A percentile compares a stretch with the other conserved stretches of the same genome.
phyloP scores from a whole-genome alignment of 2,888 invertebrate species.

The Ischnura elegans region DNA sequence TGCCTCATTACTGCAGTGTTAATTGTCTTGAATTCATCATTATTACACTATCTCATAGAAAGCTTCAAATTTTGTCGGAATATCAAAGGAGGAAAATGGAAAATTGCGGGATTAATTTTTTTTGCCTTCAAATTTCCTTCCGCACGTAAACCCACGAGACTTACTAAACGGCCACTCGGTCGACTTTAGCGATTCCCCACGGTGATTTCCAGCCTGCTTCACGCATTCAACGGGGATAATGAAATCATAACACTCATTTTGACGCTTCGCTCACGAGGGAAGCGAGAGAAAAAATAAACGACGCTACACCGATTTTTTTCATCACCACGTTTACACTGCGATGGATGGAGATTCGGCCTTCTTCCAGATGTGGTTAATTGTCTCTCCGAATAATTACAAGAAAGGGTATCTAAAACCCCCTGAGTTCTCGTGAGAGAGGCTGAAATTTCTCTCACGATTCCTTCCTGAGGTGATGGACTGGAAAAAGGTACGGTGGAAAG shows the following conservation, averaged over 20 bases:
- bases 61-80: no score
- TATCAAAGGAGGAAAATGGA: no score
- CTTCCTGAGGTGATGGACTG: not conserved
- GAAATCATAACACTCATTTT: constrained; percentile 12
- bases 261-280: not conserved
- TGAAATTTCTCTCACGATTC: not conserved
- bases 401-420: not conserved
- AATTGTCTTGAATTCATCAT: no score
- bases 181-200: not conserved
- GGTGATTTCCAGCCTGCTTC: not conserved
- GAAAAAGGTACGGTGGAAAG: not conserved
- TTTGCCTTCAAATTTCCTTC: not conserved
- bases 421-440: not conserved
- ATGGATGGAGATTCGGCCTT: not conserved
- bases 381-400: not conserved
- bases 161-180: no score
- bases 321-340: not conserved
- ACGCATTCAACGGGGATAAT: not conserved
- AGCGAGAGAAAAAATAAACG: not conserved
- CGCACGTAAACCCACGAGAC: not conserved
- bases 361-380: not conserved
- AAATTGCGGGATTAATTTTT: not conserved
- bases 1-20: no score
- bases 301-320: not conserved
- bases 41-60: no score